Conservation (phyloP, 2,113 vertebrate genomes). For the Nothocercus julius region DNA sequence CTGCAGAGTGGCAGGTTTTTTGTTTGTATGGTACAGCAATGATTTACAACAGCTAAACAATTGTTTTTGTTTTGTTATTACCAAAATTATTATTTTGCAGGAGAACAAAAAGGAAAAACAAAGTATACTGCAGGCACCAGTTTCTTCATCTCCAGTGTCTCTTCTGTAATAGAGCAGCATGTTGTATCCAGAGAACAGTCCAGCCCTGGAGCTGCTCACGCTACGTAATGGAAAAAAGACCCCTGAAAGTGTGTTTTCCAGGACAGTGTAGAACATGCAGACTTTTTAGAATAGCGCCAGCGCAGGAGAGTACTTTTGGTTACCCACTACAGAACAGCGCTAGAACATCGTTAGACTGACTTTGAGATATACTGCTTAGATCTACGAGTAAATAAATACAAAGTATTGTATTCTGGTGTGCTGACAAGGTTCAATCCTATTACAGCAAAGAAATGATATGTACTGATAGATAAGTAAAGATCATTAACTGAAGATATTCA, state of each 20-base stretch:
- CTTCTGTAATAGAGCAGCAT: background rate
- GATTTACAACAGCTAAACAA: background rate
- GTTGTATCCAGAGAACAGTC: background rate
- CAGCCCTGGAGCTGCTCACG: background rate
- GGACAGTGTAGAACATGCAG: background rate
- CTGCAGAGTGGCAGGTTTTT: background rate
- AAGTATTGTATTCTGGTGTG: background rate
- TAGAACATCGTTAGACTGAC: background rate
- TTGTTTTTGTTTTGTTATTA: accelerated
- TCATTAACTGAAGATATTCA: background rate
- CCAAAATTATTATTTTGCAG: background rate
- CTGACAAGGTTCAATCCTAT: accelerated
- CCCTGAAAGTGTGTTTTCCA: background rate
- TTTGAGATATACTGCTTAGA: background rate
- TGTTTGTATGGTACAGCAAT: background rate
- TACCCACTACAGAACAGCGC: background rate
- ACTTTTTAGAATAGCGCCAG: background rate
- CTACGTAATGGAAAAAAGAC: background rate
- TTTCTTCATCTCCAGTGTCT: background rate
- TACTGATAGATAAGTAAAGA: background rate
- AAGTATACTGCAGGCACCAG: background rate
- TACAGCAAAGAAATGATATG: background rate
- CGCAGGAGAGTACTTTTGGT: background rate
- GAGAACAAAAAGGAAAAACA: background rate
- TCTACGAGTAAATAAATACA: background rate